These are phyloP conservation scores for Brachionus manjavacas DNA, from an alignment of 1,140 invertebrate species.

Conservation along the genomic window DNA sequence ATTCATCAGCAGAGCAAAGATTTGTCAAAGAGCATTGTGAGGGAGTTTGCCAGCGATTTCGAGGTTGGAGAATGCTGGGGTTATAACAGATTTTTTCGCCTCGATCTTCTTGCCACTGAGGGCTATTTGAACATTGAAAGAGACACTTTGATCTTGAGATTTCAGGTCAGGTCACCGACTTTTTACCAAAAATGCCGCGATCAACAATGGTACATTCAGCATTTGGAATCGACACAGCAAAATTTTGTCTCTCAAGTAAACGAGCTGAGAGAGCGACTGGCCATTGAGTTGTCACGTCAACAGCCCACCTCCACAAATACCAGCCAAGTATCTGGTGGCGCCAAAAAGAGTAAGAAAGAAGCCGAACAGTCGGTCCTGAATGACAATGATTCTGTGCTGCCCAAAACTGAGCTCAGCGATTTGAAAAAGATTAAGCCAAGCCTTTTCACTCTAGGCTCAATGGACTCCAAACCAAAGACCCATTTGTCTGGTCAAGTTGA, in stretches of 20 bases:
- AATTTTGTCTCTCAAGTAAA: constrained; percentile 75
- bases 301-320: constrained; percentile 20
- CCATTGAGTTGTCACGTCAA: neutral
- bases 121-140: constrained; percentile 66
- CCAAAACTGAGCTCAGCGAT: neutral
- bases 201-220: constrained; percentile 84
- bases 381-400: neutral
- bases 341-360: neutral
- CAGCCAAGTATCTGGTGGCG: neutral
- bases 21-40: constrained; percentile 79
- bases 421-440: constrained; percentile 15
- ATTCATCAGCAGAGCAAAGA: constrained; percentile 79
- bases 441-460: neutral
- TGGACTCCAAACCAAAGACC: neutral
- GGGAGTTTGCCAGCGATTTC: constrained; percentile 84
- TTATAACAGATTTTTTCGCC: constrained; percentile 84
- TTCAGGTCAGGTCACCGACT: constrained; percentile 84
- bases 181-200: constrained; percentile 87
- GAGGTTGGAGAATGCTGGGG: constrained; percentile 96
- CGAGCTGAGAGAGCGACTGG: constrained; percentile 55
- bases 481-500: neutral
- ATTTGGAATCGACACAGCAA: constrained; percentile 72
- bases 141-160: constrained; percentile 60
- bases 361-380: neutral
- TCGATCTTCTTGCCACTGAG: constrained; percentile 81